A percentile compares a stretch with the other conserved stretches of the same genome.
Conservation (phyloP, 2,797 vertebrate species). For the Gymnodraco acuticeps region DNA sequence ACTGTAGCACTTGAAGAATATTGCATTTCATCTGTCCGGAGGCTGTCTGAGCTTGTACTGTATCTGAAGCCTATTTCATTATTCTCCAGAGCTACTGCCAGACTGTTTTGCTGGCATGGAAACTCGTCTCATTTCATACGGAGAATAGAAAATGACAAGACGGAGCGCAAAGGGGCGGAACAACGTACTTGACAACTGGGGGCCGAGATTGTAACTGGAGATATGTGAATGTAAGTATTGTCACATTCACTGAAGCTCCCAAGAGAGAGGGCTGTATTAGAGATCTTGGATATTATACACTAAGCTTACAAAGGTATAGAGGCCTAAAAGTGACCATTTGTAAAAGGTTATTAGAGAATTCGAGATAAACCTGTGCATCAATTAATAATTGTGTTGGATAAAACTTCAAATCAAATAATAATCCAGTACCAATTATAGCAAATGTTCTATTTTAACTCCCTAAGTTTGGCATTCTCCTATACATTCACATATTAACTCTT, state of each 20-base stretch:
- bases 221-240: conserved; percentile 76
- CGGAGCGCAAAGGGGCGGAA: conserved; percentile 66
- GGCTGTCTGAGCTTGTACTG: conserved; percentile 61
- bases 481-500: no score
- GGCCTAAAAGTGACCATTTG: not conserved
- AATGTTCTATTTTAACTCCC: not conserved
- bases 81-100: conserved; percentile 70
- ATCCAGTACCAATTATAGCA: not conserved
- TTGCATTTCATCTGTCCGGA: conserved; percentile 80
- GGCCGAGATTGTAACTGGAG: conserved; percentile 81
- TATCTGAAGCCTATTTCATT: conserved; percentile 74
- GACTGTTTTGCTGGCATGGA: conserved; percentile 64
- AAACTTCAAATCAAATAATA: no score
- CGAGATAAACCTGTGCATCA: not conserved
- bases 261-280: conserved; percentile 29
- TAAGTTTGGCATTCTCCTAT: no score
- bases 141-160: conserved; percentile 80
- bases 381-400: conserved; percentile 1
- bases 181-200: conserved; percentile 64
- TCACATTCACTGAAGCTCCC: conserved; percentile 59
- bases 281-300: conserved; percentile 25
- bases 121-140: conserved; percentile 72
- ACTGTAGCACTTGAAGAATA: conserved; percentile 83
- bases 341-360: not conserved
- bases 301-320: conserved; percentile 11